A percentile compares a stretch with the other conserved stretches of the same genome.
Conservation (phyloP, 2,113 vertebrate genomes). For the Phyllostomus hastatus region DNA sequence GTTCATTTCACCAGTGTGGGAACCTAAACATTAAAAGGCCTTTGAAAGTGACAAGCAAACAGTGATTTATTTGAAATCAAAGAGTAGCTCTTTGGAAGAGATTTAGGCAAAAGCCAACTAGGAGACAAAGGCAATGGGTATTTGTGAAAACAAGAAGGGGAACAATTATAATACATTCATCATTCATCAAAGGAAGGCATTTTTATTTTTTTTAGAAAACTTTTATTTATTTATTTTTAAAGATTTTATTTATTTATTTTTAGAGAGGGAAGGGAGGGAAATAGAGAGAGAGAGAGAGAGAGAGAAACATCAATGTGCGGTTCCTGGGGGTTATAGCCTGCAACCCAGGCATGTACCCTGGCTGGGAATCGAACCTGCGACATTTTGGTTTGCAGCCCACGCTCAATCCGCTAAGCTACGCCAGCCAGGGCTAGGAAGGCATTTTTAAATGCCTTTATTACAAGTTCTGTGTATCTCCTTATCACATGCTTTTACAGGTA, state of each 20-base stretch:
- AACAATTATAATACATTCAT: neutral
- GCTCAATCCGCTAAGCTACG: no score
- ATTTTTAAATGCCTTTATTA: neutral
- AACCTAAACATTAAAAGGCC: neutral
- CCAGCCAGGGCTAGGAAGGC: no score
- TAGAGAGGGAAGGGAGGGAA: no score
- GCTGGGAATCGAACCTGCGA: no score
- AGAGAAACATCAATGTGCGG: no score
- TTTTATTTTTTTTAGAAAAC: neutral
- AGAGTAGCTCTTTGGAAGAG: neutral
- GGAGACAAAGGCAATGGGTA: neutral
- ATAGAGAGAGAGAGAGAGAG: no score
- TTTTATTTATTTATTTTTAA: no score
- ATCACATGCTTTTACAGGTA: neutral
- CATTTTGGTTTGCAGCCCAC: no score
- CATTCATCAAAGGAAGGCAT: neutral
- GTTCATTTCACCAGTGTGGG: neutral
- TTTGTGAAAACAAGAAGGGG: neutral
- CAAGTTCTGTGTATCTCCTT: neutral
- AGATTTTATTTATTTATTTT: no score
- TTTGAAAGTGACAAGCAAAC: neutral
- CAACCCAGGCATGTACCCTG: no score
- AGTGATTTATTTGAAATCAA: neutral
- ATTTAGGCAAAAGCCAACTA: neutral
- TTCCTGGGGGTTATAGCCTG: no score